Conservation (phyloP, 2,888 invertebrate species). For the Sepioteuthis lessoniana region DNA sequence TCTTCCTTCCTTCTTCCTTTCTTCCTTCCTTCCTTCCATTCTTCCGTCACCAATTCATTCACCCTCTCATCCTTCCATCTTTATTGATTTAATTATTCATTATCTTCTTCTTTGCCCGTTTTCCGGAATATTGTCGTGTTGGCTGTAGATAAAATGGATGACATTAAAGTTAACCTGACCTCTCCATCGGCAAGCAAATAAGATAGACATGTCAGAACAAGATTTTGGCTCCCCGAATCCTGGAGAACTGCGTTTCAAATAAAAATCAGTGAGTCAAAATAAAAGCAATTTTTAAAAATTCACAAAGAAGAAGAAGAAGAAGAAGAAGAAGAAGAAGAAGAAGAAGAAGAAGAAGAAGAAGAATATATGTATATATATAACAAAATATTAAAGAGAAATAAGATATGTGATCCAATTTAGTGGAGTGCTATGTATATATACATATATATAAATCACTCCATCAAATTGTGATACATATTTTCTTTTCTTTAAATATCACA, state of each 20-base stretch:
- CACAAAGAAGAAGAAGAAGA: too few relatives aligned
- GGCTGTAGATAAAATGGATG: neutral
- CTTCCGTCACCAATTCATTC: neutral
- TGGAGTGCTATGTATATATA: too few relatives aligned
- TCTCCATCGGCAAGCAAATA: neutral
- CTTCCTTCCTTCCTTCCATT: neutral
- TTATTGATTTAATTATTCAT: neutral
- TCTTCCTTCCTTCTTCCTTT: neutral
- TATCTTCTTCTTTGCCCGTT: neutral
- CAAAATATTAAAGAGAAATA: too few relatives aligned
- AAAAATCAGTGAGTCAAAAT: neutral
- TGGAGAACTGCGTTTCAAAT: neutral
- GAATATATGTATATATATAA: too few relatives aligned
- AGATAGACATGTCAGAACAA: neutral
- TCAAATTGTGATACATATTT: too few relatives aligned
- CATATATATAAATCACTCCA: too few relatives aligned
- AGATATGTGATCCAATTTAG: too few relatives aligned
- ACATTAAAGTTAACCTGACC: neutral
- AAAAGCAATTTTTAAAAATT: neutral
- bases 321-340: too few relatives aligned
- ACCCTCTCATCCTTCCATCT: neutral
- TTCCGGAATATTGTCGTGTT: neutral
- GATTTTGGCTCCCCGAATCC: neutral
- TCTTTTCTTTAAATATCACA: too few relatives aligned
- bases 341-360: too few relatives aligned